Percentiles rank a stretch among this genome's conserved stretches.
These are phyloP conservation scores for Peribatodes rhomboidaria DNA, from an alignment of 2,888 invertebrate genomes.

Conservation along the genomic window DNA sequence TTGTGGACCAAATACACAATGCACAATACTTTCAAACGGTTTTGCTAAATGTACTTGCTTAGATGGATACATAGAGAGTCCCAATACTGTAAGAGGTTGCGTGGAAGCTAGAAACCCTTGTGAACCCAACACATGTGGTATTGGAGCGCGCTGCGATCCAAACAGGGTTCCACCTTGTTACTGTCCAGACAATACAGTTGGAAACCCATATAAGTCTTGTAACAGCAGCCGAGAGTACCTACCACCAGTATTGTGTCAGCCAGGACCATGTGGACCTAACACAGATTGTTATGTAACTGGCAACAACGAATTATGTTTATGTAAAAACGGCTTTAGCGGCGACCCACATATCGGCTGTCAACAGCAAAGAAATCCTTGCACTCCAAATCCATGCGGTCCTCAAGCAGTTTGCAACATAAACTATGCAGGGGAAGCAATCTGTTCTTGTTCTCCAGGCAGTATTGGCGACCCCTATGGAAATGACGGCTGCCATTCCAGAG, in stretches of 20 bases:
- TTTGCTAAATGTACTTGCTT: slow-evolving; percentile 96
- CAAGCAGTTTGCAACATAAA: slow-evolving; percentile 91
- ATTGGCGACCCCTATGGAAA: slow-evolving; percentile 91
- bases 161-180: slow-evolving; percentile 93
- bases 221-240: slow-evolving; percentile 81
- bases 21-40: slow-evolving; percentile 91
- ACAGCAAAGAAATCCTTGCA: slow-evolving; percentile 90
- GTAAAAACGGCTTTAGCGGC: slow-evolving; percentile 91
- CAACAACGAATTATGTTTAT: slow-evolving; percentile 94
- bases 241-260: slow-evolving; percentile 89
- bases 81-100: slow-evolving; percentile 95
- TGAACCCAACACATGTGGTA: slow-evolving; percentile 93
- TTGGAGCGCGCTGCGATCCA: slow-evolving; percentile 92
- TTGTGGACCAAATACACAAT: slow-evolving; percentile 96
- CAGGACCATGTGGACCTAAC: slow-evolving; percentile 93
- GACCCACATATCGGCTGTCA: slow-evolving; percentile 93
- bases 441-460: slow-evolving; percentile 91
- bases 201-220: slow-evolving; percentile 94
- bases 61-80: slow-evolving; percentile 93
- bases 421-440: slow-evolving; percentile 89
- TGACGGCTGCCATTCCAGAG: slow-evolving; percentile 91
- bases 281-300: slow-evolving; percentile 94
- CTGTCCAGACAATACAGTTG: slow-evolving; percentile 93
- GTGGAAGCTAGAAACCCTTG: slow-evolving; percentile 93
- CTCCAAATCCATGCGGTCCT: slow-evolving; percentile 93